Conservation (phyloP, 2,113 vertebrate genomes). For the Pluvialis apricaria region DNA sequence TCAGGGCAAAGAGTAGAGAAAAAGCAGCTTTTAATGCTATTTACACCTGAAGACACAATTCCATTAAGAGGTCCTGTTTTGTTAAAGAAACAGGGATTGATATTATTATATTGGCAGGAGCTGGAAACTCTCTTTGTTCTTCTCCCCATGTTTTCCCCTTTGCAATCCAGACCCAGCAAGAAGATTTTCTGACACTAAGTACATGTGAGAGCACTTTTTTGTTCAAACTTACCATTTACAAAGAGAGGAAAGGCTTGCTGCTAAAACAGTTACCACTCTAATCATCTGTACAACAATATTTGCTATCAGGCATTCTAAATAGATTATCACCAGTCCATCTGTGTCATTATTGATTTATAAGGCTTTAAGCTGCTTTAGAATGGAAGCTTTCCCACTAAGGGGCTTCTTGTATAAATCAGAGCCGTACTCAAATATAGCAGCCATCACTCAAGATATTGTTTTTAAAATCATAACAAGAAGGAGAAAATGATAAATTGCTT, state of each 20-base stretch:
- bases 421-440: slow-evolving; percentile 86
- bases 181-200: slow-evolving; percentile 74
- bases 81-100: slow-evolving; percentile 92
- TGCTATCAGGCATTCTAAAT: slow-evolving; percentile 99
- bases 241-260: slow-evolving; percentile 79
- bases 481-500: slow-evolving; percentile 93
- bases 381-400: slow-evolving; percentile 90
- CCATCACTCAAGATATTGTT: slow-evolving; percentile 84
- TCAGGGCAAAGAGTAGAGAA: slow-evolving; percentile 85
- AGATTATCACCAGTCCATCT: slow-evolving; percentile 99
- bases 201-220: slow-evolving; percentile 73
- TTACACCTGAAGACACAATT: slow-evolving; percentile 92
- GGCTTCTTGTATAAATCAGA: slow-evolving; percentile 91
- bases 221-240: slow-evolving; percentile 80
- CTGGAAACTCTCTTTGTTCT: slow-evolving; percentile 86
- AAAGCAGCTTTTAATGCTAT: slow-evolving; percentile 89
- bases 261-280: slow-evolving; percentile 95
- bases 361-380: slow-evolving; percentile 99
- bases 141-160: slow-evolving; percentile 72
- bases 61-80: slow-evolving; percentile 85
- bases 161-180: slow-evolving; percentile 76
- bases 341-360: slow-evolving; percentile 99
- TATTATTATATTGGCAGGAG: slow-evolving; percentile 91
- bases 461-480: slow-evolving; percentile 83
- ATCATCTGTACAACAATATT: slow-evolving; percentile 99